Evolutionary conservation across 2,888 invertebrate species (phyloP).

Genomic region (Nemapogon koenigi): DNA sequence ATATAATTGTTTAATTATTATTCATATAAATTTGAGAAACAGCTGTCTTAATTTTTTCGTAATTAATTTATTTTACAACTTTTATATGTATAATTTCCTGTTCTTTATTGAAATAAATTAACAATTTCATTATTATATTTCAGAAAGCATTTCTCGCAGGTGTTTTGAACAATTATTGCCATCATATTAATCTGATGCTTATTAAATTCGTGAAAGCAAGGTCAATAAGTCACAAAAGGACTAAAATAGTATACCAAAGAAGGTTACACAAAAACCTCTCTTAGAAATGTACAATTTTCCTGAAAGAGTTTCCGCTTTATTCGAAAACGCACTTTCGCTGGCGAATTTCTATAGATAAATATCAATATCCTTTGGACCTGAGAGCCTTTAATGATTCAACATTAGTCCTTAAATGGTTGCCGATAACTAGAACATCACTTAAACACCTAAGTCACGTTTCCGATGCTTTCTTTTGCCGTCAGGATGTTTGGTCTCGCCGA

Average conservation of each 20-base stretch:
- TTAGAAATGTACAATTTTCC: not conserved
- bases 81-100: too few relatives aligned
- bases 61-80: too few relatives aligned
- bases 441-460: conserved; percentile 51
- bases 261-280: not conserved
- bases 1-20: too few relatives aligned
- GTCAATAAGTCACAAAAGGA: too few relatives aligned
- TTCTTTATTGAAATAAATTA: too few relatives aligned
- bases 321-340: conserved; percentile 50
- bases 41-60: too few relatives aligned
- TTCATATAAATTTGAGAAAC: too few relatives aligned
- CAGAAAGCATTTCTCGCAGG: too few relatives aligned
- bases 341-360: conserved; percentile 5
- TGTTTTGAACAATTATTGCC: too few relatives aligned
- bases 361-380: conserved; percentile 27
- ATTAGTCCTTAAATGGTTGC: conserved; percentile 42
- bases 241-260: not conserved
- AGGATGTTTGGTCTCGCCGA: conserved; percentile 46
- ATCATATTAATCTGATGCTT: too few relatives aligned
- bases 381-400: conserved; percentile 41
- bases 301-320: not conserved
- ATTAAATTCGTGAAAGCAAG: too few relatives aligned
- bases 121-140: too few relatives aligned
- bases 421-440: conserved; percentile 48
- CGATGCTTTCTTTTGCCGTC: conserved; percentile 51